Evolutionary conservation across 2,113 vertebrate species (phyloP).

Genomic region (Martes martes): DNA sequence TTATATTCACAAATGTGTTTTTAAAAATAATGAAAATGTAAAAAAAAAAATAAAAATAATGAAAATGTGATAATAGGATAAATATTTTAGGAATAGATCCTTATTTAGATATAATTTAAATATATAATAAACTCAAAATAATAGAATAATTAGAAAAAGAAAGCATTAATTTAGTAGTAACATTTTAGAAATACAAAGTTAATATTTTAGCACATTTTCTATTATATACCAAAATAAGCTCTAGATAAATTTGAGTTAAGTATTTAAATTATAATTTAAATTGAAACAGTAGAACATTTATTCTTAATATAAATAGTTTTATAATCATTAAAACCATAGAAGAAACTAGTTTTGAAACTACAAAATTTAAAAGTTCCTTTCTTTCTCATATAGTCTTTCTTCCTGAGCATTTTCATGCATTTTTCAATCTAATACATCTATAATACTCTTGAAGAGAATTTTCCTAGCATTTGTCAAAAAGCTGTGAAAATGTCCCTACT

Average conservation of each 20-base stretch:
- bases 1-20: not conserved
- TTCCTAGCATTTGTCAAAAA: not conserved
- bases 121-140: not conserved
- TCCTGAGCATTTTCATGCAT: not conserved
- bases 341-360: not conserved
- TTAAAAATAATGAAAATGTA: not conserved
- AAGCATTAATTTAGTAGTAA: not conserved
- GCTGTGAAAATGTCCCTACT: not conserved
- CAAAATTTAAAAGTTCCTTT: not conserved
- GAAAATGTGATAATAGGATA: not conserved
- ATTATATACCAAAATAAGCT: not conserved
- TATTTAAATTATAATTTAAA: not conserved
- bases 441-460: not conserved
- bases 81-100: not conserved
- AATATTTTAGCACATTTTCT: not conserved
- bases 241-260: not conserved
- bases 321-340: not conserved
- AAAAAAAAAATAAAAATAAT: not conserved
- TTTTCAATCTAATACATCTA: not conserved
- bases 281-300: not conserved
- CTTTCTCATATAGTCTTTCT: not conserved
- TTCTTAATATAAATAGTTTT: not conserved
- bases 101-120: not conserved
- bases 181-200: not conserved
- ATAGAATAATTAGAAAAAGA: not conserved